Evolutionary conservation across 2,113 vertebrate genomes (phyloP).

Genomic region (Scartelaos histophorus): DNA sequence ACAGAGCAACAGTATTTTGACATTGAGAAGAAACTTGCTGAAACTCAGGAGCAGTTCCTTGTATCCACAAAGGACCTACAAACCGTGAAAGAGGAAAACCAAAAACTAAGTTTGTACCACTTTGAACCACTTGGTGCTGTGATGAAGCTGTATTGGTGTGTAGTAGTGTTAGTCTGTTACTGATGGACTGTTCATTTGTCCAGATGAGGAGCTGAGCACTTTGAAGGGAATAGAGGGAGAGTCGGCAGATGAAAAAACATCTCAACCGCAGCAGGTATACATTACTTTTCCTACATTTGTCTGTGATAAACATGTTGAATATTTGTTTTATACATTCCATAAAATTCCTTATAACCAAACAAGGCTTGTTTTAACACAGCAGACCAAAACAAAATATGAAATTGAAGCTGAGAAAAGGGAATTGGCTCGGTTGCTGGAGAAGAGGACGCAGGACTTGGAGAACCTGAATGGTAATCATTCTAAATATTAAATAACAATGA

Average conservation of each 20-base stretch:
- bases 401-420: constrained; percentile 94
- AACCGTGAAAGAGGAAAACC: constrained; percentile 82
- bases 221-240: constrained; percentile 87
- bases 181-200: constrained; percentile 14
- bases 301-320: neutral
- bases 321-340: too few relatives aligned
- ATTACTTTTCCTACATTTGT: too few relatives aligned
- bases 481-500: neutral
- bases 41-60: constrained; percentile 89
- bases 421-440: constrained; percentile 87
- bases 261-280: constrained; percentile 81
- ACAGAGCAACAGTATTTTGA: constrained; percentile 96
- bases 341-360: neutral
- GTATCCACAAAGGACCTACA: constrained; percentile 86
- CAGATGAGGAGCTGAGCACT: constrained; percentile 84
- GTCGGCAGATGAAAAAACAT: constrained; percentile 76
- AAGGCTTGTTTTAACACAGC: constrained; percentile 16
- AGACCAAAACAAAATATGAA: constrained; percentile 87
- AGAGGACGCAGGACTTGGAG: constrained; percentile 89
- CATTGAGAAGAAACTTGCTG: constrained; percentile 88
- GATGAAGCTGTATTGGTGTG: constrained; percentile 10
- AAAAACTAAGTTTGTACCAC: constrained; percentile 88
- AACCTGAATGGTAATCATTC: constrained; percentile 84
- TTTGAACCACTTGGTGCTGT: constrained; percentile 27
- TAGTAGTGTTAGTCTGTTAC: neutral